These are phyloP conservation scores for Tretioscincus oriximinensis DNA, from an alignment of 2,113 vertebrate genomes.

Conservation along the genomic window DNA sequence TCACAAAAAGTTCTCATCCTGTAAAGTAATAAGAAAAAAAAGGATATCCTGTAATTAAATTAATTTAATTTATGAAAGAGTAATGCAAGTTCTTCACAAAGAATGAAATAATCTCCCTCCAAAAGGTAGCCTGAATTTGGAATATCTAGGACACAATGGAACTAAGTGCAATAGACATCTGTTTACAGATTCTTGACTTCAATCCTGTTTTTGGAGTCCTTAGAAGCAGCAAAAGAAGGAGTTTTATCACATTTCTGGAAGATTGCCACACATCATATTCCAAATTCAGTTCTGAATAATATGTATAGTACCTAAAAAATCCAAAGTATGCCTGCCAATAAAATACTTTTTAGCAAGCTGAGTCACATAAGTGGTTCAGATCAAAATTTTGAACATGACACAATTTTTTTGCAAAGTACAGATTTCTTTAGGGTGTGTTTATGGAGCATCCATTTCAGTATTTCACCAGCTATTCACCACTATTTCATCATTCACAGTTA, in stretches of 20 bases:
- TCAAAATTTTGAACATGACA: neutral
- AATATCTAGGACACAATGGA: neutral
- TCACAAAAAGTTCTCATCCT: neutral
- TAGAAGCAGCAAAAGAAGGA: neutral
- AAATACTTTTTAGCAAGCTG: neutral
- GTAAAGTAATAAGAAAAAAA: neutral
- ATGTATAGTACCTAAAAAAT: neutral
- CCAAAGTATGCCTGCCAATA: neutral
- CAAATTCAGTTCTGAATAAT: neutral
- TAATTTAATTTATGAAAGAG: neutral
- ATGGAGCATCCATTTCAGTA: accelerated
- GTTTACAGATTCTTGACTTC: no score
- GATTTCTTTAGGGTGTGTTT: neutral
- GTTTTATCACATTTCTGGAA: neutral
- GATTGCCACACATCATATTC: neutral
- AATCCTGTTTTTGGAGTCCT: neutral
- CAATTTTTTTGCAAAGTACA: neutral
- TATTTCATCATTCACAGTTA: neutral
- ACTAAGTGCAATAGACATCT: neutral
- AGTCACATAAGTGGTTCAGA: neutral
- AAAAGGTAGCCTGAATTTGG: neutral
- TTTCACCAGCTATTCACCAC: neutral
- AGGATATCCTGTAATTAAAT: neutral
- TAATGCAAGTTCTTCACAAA: no score
- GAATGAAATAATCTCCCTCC: no score